Evolutionary conservation across 2,113 vertebrate species (phyloP), one percentile per base, ranked within the genome.

Genomic region (Gopherus evgoodei): DNA sequence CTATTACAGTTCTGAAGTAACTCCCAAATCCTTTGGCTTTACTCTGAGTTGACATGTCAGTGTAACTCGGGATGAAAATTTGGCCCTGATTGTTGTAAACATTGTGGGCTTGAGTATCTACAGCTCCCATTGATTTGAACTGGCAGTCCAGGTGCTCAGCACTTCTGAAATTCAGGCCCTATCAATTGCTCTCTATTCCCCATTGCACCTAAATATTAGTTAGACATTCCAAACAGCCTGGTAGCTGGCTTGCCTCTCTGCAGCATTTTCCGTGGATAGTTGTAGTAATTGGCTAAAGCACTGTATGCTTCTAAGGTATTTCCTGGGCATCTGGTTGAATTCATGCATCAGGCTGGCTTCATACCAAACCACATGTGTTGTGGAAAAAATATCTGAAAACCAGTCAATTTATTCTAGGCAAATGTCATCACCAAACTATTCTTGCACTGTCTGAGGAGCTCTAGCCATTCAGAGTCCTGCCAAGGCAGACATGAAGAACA

Each of bases 321-420:
- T 97, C 84, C 69, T 90, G 93, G 94, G 87, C 89, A 89, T 89
- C 86, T 96, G 93, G 69, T 91, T 95, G 86, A 92, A 91, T 96
- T 96, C 91, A 89, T 90, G 75, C 84, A 52, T 92, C 81, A 86
- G 49, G 11, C 5, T 96, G 91, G 57, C 91, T 87, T 96, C 79
- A n/a, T 81, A 91, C 89, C 75, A 94, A 94, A 93, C 87, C 65
- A 82, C 87, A 88, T 96, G 76, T 96, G 87, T 92, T 95, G 31
- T 90, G 87, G 54, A 50, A 50, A 2, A 4, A 44, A 54, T 62
- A 57, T 44, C 14, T 47, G 81, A 65, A 95, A 96, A 42, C 65
- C n/a, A 90, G 75, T 29, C 56, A 86, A 81, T 94, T 90, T 86
- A 81, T 94, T 94, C 57, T 92, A 95, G 81, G 82, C 57, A 91